Evolutionary conservation across 2,888 invertebrate species (phyloP), one percentile per base, ranked within the genome.

Genomic region (Eupithecia vulgata): DNA sequence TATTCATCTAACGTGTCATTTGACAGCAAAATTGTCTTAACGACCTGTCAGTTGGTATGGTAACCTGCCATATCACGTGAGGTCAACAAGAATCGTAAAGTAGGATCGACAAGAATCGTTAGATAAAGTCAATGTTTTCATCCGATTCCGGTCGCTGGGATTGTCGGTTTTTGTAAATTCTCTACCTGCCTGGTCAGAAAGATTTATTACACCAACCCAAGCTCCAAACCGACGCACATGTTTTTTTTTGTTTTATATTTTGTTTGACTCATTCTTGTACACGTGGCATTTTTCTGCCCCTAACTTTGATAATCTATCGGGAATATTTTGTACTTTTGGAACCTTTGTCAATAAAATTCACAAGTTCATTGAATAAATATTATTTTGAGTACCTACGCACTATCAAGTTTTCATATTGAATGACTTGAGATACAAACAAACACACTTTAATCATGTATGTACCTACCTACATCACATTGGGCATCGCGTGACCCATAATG

Each of bases 261-360:
- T 34, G 34, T 61, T 34, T 34, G 34, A 34, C 5, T 0, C 13
- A 30, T 59, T 30, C n/a, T n/a, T n/a, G n/a, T n/a, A n/a, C 8
- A 62, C 67, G 42, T 40, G 59, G n/a, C 59, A 34, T 64, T 68
- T 59, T 64, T 8, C 30, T 12, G 42, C n/a, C 59, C 57, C 8
- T 21, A 52, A 13, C 1, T 57, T 25, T 25, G 12, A 13, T 57
- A n/a, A 17, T n/a, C n/a, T n/a, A n/a, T 8, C n/a, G 12, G 25
- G n/a, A n/a, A n/a, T 57, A 21, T 21, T 52, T 3, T n/a, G 4
- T 48, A 48, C 7, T 52, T 21, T 48, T 52, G 10, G 21, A 21
- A 57, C 34, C 61, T 61, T 61, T 61, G 7, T 1, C 25, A 5
- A 21, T 52, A 21, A 10, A 48, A 21, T 52, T 17, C 8, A 7